Evolutionary conservation across 2,113 vertebrate genomes (phyloP).

Genomic region (Atherinomorus stipes): DNA sequence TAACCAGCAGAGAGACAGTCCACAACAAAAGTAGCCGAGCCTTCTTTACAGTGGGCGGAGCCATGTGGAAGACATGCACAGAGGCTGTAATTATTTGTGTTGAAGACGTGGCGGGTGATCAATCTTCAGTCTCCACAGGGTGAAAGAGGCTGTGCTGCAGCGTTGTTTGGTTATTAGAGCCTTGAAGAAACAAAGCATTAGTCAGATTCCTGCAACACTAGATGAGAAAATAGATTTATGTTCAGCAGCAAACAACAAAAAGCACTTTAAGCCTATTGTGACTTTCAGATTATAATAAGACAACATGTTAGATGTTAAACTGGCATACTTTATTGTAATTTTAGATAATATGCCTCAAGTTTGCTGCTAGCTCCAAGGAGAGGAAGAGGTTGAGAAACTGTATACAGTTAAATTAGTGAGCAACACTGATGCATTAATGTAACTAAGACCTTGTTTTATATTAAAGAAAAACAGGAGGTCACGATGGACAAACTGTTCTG

Average conservation of each 20-base stretch:
- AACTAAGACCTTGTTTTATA: neutral
- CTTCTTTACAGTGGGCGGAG: constrained; percentile 74
- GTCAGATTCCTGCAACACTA: constrained; percentile 33
- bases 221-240: constrained; percentile 26
- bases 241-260: too few relatives aligned
- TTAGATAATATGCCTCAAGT: too few relatives aligned
- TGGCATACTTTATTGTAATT: too few relatives aligned
- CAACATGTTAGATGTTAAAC: too few relatives aligned
- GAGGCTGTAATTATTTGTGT: constrained; percentile 71
- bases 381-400: neutral
- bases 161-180: constrained; percentile 64
- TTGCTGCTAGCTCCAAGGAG: neutral
- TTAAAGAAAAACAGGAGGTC: neutral
- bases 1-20: constrained; percentile 39
- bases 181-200: constrained; percentile 61
- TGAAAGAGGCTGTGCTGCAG: constrained; percentile 25
- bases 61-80: constrained; percentile 50
- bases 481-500: neutral
- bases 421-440: neutral
- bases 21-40: constrained; percentile 59
- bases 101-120: constrained; percentile 74
- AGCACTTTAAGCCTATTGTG: too few relatives aligned
- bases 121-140: constrained; percentile 64
- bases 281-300: too few relatives aligned
- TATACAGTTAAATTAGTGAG: neutral